These are phyloP conservation scores for Hyperoodon ampullatus DNA, from an alignment of 2,113 vertebrate species.

Conservation along the genomic window DNA sequence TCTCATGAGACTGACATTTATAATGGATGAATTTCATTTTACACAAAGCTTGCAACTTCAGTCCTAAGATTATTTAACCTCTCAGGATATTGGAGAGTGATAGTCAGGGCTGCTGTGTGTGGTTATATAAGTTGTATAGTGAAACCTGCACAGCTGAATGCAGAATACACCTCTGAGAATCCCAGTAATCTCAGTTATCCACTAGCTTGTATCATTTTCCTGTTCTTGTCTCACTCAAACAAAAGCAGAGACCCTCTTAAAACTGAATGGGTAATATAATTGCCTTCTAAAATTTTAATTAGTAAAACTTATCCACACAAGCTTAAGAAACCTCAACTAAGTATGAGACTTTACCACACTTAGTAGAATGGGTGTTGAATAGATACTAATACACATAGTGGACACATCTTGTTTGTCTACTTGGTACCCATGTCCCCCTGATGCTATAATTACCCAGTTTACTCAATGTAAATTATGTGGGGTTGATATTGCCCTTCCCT, in stretches of 20 bases:
- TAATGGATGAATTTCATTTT: background rate
- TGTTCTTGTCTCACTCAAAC: background rate
- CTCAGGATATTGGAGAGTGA: too few relatives aligned
- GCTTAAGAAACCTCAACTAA: background rate
- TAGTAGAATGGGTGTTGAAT: background rate
- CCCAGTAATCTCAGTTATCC: background rate
- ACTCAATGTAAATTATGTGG: background rate
- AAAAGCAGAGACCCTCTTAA: background rate
- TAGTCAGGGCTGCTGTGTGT: background rate
- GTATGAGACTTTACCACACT: background rate
- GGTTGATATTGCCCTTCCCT: background rate
- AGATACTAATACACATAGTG: rapidly evolving
- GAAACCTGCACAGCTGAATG: too few relatives aligned
- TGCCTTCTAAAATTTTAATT: background rate
- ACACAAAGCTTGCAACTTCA: background rate
- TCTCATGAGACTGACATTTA: background rate
- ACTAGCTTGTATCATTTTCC: background rate
- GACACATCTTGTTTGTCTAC: background rate
- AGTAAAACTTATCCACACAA: background rate
- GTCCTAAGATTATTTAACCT: background rate
- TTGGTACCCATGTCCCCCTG: too few relatives aligned
- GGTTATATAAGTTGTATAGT: background rate
- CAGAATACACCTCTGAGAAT: background rate
- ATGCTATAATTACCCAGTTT: background rate
- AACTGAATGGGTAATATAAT: background rate